Conservation (phyloP, 1,140 invertebrate species). For the Stratiolaelaps scimitus region DNA sequence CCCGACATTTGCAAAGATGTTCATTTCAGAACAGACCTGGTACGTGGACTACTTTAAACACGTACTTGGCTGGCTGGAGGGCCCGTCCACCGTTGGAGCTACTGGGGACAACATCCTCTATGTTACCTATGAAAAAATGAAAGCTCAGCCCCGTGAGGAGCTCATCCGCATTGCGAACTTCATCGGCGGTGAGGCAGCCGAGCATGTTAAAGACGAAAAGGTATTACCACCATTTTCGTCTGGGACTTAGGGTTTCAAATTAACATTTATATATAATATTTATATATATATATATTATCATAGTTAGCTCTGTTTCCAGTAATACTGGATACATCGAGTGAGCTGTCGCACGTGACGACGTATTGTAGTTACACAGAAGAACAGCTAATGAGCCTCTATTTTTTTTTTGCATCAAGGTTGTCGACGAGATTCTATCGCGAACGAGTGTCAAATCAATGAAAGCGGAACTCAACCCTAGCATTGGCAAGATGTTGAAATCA, state of each 20-base stretch:
- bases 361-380: too few species aligned
- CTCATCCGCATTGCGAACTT: constrained; percentile 32
- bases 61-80: constrained; percentile 29
- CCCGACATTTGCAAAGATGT: not conserved
- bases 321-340: too few species aligned
- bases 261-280: too few species aligned
- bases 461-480: not conserved
- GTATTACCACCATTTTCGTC: too few species aligned
- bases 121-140: constrained; percentile 32
- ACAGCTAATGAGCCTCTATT: too few species aligned
- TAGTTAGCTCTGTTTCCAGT: too few species aligned
- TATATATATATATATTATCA: too few species aligned
- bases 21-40: not conserved
- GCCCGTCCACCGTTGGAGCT: not conserved
- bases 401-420: too few species aligned
- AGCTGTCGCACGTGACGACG: too few species aligned
- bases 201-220: not conserved
- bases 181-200: constrained; percentile 30
- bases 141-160: constrained; percentile 14
- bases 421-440: too few species aligned
- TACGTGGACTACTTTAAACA: constrained; percentile 31
- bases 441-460: constrained; percentile 8
- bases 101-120: constrained; percentile 30
- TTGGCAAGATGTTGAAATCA: too few species aligned
- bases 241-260: too few species aligned